Base-by-base conservation (phyloP, 2,888 invertebrate species). In the Hipparchia semele region DNA sequence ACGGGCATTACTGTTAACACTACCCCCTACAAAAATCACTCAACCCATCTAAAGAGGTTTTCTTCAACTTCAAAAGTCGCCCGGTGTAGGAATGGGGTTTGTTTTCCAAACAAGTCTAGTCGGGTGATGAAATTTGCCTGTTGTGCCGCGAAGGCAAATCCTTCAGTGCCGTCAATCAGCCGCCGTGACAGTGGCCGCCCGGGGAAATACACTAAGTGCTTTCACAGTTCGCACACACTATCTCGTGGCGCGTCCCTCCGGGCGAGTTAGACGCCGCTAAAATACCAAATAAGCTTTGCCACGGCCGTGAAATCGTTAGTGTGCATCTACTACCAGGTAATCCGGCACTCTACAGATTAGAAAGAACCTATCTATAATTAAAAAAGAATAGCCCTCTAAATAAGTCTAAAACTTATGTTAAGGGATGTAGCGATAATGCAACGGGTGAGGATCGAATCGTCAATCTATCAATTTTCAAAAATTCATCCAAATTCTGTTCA, bases 171-270 rank as follows among this genome's bases (percentile, higher is more conserved):
- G 83, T 83, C 83, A 82, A 82, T 83, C 83, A 80, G 77, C 64
- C 70, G 73, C 54, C 61, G 74, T 78, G 83, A 80, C 81, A 78
- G 77, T 73, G 75, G 73, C 73, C 74, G 74, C 79, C 76, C 81
- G 68, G 84, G 84, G 84, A 84, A 84, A 84, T 84, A 81, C 80
- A 74, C 78, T 79, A 80, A 84, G 84, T 84, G 84, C 83, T 82
- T 80, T 77, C 76, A 75, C 75, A 77, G 75, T 75, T 75, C 77
- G 77, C 76, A 79, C 76, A 74, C 64, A 73, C 70, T 72, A 72
- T 51, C 73, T 79, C 77, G 60, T 59, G 78, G 80, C 76, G 80
- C 80, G 83, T 83, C 82, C 81, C 75, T 69, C 77, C 72, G 74
- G 78, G 72, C 76, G 79, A 80, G 82, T 83, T 78, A 75, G 77